Percentiles rank a stretch among this genome's conserved stretches.
phyloP scores from a whole-genome alignment of 2,113 vertebrate species.

The Lucifuga dentata region DNA sequence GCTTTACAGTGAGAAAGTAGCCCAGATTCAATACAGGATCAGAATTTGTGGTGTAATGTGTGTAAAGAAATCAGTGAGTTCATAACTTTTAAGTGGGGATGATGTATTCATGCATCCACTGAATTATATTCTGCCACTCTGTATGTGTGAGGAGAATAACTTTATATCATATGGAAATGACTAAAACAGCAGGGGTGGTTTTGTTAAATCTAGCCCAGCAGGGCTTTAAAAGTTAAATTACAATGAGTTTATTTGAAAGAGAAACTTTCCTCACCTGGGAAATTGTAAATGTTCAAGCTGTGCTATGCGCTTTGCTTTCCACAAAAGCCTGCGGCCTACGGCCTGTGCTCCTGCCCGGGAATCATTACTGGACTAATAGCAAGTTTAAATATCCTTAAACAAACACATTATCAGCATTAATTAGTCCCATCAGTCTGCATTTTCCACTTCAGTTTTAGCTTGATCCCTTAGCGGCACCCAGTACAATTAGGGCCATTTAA shows the following conservation, averaged over 20 bases:
- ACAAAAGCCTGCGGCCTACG: background rate
- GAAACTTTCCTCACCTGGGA: slow-evolving; percentile 48
- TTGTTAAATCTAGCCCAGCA: slow-evolving; percentile 42
- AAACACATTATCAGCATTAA: background rate
- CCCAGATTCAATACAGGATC: slow-evolving; percentile 23
- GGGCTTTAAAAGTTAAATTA: slow-evolving; percentile 47
- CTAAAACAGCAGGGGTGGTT: slow-evolving; percentile 54
- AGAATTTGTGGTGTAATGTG: slow-evolving; percentile 5
- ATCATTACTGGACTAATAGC: slow-evolving; percentile 32
- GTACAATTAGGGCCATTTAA: background rate
- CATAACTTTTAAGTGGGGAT: background rate
- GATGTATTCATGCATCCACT: background rate
- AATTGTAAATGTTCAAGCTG: slow-evolving; percentile 48
- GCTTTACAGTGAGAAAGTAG: slow-evolving; percentile 1
- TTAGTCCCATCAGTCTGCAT: slow-evolving; percentile 18
- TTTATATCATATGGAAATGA: slow-evolving; percentile 62
- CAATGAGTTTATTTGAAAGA: slow-evolving; percentile 49
- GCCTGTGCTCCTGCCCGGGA: slow-evolving; percentile 15
- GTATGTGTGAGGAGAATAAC: slow-evolving; percentile 21
- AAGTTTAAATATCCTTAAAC: slow-evolving; percentile 6
- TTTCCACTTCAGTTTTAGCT: background rate
- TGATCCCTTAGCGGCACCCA: background rate
- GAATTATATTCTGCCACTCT: slow-evolving; percentile 8
- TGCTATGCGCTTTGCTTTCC: background rate
- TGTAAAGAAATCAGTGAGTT: background rate